These are phyloP conservation scores for Hippoglossus hippoglossus DNA, from an alignment of 2,797 vertebrate genomes.

Conservation along the genomic window DNA sequence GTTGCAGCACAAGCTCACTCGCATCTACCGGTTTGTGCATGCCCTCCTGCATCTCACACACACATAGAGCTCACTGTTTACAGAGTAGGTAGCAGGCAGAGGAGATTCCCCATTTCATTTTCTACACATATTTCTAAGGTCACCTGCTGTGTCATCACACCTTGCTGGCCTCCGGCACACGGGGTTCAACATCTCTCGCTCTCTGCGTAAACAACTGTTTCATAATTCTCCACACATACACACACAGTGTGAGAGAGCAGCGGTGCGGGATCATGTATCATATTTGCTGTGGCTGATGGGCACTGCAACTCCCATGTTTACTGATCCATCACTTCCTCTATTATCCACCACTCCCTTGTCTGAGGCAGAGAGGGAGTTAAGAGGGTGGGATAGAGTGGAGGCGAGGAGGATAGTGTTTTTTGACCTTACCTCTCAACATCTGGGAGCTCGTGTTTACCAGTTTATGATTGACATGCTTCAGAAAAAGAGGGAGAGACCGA, in stretches of 20 bases:
- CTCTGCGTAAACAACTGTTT: slow-evolving; percentile 52
- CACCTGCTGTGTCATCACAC: slow-evolving; percentile 66
- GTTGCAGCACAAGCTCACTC: not conserved
- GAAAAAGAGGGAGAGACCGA: not conserved
- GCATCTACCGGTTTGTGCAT: not conserved
- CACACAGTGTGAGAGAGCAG: slow-evolving; percentile 15
- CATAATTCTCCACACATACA: slow-evolving; percentile 37
- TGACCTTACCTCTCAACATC: slow-evolving; percentile 15
- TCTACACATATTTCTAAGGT: slow-evolving; percentile 69
- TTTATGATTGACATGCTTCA: slow-evolving; percentile 6
- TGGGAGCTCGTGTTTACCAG: not conserved
- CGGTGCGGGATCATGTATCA: slow-evolving; percentile 39
- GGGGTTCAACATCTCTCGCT: slow-evolving; percentile 42
- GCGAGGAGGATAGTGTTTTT: slow-evolving; percentile 5
- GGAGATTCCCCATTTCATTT: slow-evolving; percentile 34
- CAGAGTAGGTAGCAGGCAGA: not conserved
- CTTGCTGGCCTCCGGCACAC: slow-evolving; percentile 50
- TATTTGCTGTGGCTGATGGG: slow-evolving; percentile 46
- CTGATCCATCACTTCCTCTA: slow-evolving; percentile 64
- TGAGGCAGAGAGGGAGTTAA: slow-evolving; percentile 18
- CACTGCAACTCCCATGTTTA: slow-evolving; percentile 44
- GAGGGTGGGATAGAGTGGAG: not conserved
- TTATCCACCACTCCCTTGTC: slow-evolving; percentile 51
- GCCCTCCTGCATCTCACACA: not conserved
- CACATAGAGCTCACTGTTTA: too few relatives aligned